Evolutionary conservation across 1,140 invertebrate genomes (phyloP).

Genomic region (Zaprionus ornatus): DNA sequence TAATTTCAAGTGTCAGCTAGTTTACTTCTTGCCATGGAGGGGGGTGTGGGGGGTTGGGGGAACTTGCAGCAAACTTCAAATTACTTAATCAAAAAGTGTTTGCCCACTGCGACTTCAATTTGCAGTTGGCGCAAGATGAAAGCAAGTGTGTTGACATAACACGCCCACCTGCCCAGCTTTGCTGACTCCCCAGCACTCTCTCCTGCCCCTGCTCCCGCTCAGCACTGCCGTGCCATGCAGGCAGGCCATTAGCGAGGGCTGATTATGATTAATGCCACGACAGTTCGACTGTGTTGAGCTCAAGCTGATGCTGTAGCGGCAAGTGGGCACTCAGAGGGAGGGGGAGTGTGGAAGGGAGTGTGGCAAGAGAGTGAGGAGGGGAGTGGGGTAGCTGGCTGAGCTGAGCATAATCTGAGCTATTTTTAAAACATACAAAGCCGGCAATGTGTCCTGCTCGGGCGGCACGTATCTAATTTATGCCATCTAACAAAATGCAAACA

Average conservation of each 20-base stretch:
- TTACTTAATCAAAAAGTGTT: constrained; percentile 74
- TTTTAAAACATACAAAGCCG: constrained; percentile 43
- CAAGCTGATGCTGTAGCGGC: background rate
- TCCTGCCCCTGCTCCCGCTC: background rate
- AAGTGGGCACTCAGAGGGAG: background rate
- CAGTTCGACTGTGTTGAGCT: constrained; percentile 26
- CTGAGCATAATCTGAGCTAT: constrained; percentile 47
- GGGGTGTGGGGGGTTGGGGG: background rate
- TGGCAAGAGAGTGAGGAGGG: no score
- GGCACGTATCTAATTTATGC: constrained; percentile 81
- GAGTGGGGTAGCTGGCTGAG: background rate
- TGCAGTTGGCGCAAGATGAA: constrained; percentile 63
- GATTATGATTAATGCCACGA: constrained; percentile 57
- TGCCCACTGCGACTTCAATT: constrained; percentile 41
- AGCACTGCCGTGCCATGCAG: constrained; percentile 21
- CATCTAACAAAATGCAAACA: constrained; percentile 78
- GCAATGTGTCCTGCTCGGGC: constrained; percentile 44
- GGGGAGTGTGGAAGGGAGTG: no score
- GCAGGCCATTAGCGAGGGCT: constrained; percentile 44
- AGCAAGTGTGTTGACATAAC: constrained; percentile 65
- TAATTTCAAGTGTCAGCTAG: constrained; percentile 1
- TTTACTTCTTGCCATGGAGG: background rate
- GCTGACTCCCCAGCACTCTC: background rate
- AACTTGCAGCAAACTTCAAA: constrained; percentile 61
- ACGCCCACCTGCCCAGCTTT: constrained; percentile 7